A percentile compares a stretch with the other conserved stretches of the same genome.
These are phyloP conservation scores for Mythimna impura DNA, from an alignment of 2,888 invertebrate genomes.

Conservation along the genomic window DNA sequence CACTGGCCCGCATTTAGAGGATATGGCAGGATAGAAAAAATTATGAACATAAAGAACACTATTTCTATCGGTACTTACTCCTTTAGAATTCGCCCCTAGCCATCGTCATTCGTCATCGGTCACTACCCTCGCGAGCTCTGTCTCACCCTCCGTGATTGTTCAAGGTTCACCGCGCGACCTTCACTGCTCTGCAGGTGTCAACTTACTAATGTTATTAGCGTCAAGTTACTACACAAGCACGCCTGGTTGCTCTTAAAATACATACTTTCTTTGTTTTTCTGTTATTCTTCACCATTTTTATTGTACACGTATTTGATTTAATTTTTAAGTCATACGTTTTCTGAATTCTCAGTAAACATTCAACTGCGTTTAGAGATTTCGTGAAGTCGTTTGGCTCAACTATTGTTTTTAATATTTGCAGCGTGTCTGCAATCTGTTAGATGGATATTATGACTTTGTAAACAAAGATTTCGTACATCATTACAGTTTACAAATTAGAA, in stretches of 20 bases:
- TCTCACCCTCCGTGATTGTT: slow-evolving; percentile 62
- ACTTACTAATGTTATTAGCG: slow-evolving; percentile 76
- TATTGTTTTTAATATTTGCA: slow-evolving; percentile 20
- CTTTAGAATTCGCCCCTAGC: slow-evolving; percentile 8
- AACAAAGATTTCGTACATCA: slow-evolving; percentile 24
- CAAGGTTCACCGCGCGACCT: slow-evolving; percentile 82
- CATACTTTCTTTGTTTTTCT: slow-evolving; percentile 32
- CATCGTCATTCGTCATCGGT: slow-evolving; percentile 57
- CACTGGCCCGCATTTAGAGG: background rate
- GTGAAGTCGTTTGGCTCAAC: slow-evolving; percentile 27
- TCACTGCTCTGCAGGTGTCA: slow-evolving; percentile 73
- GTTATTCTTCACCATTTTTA: slow-evolving; percentile 22
- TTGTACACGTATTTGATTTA: slow-evolving; percentile 20
- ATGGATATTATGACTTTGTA: slow-evolving; percentile 13
- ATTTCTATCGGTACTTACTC: background rate
- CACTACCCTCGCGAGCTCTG: slow-evolving; percentile 64
- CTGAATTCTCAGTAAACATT: slow-evolving; percentile 30
- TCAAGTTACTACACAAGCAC: slow-evolving; percentile 64
- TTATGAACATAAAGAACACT: background rate
- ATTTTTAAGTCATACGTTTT: slow-evolving; percentile 25
- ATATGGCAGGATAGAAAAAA: background rate
- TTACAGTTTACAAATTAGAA: slow-evolving; percentile 21
- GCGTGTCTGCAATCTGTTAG: slow-evolving; percentile 19
- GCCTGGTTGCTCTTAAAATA: slow-evolving; percentile 35
- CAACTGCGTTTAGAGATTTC: slow-evolving; percentile 6